phyloP scores from a whole-genome alignment of 1,140 invertebrate species.

The Drosophila auraria region DNA sequence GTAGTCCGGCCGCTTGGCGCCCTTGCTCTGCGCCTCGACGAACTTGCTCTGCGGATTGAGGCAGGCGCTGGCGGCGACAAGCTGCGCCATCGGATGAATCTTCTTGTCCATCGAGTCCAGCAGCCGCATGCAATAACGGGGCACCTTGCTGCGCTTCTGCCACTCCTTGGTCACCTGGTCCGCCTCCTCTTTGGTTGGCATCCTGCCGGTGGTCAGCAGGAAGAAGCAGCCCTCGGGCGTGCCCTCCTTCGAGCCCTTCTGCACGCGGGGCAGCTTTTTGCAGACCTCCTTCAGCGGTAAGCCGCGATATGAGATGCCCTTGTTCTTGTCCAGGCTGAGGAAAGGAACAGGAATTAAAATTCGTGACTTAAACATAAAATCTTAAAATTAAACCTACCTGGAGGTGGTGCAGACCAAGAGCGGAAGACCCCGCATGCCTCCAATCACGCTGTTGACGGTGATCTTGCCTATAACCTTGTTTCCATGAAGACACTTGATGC shows the following conservation, averaged over 20 bases:
- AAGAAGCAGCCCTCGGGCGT: constrained; percentile 98
- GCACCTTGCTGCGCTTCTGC: constrained; percentile 91
- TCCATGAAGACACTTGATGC: constrained; percentile 39
- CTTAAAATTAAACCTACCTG: background rate
- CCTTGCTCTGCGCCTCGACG: constrained; percentile 92
- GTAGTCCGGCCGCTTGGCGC: constrained; percentile 49
- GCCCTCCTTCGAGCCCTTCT: constrained; percentile 93
- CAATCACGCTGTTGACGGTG: constrained; percentile 89
- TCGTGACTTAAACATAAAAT: too few species aligned
- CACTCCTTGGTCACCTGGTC: constrained; percentile 94
- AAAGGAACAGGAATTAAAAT: background rate
- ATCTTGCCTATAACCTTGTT: constrained; percentile 34
- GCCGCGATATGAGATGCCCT: constrained; percentile 97
- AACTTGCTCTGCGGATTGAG: constrained; percentile 97
- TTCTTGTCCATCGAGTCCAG: constrained; percentile 96
- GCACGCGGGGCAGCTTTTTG: constrained; percentile 93
- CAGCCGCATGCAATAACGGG: constrained; percentile 96
- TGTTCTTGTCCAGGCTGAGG: constrained; percentile 91
- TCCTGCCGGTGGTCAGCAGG: constrained; percentile 95
- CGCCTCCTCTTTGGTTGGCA: constrained; percentile 93
- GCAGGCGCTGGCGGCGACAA: constrained; percentile 94
- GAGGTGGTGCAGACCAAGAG: constrained; percentile 98
- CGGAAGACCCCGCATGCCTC: constrained; percentile 98
- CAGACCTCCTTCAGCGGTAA: constrained; percentile 97
- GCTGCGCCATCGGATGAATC: constrained; percentile 98